Percentiles rank a stretch among this genome's conserved stretches.
Conservation (phyloP, 2,888 invertebrate species). For the Brachylomia viminalis region DNA sequence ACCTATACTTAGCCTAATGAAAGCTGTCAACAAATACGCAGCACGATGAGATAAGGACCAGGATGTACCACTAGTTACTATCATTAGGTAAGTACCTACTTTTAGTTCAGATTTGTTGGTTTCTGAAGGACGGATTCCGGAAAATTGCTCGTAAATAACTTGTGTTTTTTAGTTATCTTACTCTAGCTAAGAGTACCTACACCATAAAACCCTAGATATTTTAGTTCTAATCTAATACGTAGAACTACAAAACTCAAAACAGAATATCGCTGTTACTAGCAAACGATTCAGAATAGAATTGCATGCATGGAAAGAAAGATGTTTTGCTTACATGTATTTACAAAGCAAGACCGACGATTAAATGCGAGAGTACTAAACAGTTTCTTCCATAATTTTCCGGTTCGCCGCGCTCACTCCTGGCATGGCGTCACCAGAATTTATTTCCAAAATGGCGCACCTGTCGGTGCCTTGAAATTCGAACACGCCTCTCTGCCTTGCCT, state of each 20-base stretch:
- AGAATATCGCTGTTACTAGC: neutral
- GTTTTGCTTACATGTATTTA: slow-evolving; percentile 28
- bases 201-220: neutral
- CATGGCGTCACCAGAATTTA: slow-evolving; percentile 48
- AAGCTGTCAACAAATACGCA: slow-evolving; percentile 1
- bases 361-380: slow-evolving; percentile 31
- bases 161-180: neutral
- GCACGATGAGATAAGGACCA: neutral
- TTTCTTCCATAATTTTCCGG: slow-evolving; percentile 52
- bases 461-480: slow-evolving; percentile 47
- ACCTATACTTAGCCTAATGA: neutral
- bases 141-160: neutral
- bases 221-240: neutral
- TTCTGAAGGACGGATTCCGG: neutral
- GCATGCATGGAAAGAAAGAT: slow-evolving; percentile 6
- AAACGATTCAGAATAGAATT: slow-evolving; percentile 1
- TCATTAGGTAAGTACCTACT: neutral
- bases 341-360: slow-evolving; percentile 22
- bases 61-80: slow-evolving; percentile 2
- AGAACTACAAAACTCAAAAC: neutral
- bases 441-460: slow-evolving; percentile 63
- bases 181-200: neutral
- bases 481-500: slow-evolving; percentile 33
- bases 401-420: slow-evolving; percentile 35
- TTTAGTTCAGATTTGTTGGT: neutral